Evolutionary conservation across 2,888 invertebrate genomes (phyloP).

Genomic region (Electrophaes corylata): DNA sequence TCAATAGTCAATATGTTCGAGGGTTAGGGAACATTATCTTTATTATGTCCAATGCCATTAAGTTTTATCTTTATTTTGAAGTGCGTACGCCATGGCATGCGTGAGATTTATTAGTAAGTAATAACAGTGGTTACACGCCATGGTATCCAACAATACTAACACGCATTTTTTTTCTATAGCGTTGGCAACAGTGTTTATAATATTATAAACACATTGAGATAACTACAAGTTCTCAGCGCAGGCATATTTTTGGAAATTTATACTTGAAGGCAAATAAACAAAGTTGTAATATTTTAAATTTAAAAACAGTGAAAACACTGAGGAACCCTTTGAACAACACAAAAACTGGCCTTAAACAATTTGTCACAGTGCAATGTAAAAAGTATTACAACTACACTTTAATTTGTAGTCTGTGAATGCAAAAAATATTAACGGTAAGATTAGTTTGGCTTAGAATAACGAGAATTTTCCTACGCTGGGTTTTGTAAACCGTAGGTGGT

Average conservation of each 20-base stretch:
- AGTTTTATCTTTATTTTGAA: constrained; percentile 23
- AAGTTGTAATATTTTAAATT: background rate
- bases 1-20: constrained; percentile 52
- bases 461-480: too few relatives aligned
- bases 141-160: too few relatives aligned
- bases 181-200: too few relatives aligned
- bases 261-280: background rate
- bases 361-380: background rate
- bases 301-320: constrained; percentile 2
- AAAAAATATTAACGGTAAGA: too few relatives aligned
- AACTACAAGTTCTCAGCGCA: background rate
- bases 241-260: background rate
- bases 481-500: too few relatives aligned
- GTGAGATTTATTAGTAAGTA: background rate
- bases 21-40: constrained; percentile 38
- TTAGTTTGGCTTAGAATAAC: too few relatives aligned
- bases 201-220: background rate
- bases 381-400: background rate
- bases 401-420: too few relatives aligned
- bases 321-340: constrained; percentile 7
- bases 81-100: constrained; percentile 1
- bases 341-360: constrained; percentile 11
- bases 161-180: too few relatives aligned
- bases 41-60: constrained; percentile 31
- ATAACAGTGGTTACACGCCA: too few relatives aligned